Evolutionary conservation across 2,888 invertebrate genomes (phyloP), one percentile per base, ranked within the genome.

Genomic region (Dasysyrphus tricinctus): DNA sequence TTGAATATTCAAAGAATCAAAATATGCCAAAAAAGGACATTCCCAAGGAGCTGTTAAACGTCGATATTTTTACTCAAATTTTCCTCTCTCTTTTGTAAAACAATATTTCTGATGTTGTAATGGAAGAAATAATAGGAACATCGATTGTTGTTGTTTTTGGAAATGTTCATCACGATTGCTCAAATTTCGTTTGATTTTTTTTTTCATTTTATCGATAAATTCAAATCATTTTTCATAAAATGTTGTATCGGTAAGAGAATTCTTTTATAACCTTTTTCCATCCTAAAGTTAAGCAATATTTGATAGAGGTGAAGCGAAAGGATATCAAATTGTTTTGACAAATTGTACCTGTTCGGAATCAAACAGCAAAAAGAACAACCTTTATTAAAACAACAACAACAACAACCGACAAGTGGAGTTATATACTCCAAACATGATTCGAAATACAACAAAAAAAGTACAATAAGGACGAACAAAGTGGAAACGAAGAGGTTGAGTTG

Each of bases 291-390:
- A n/a, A 24, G 16, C 12, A 54, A n/a, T 54, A 29, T 32, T n/a
- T n/a, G 54, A 32, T 54, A 7, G n/a, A 29, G 29, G 51, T 54
- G 16, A 6, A 44, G n/a, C 5, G 19, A 37, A 77, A 70, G 63
- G 80, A 78, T 80, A 70, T 69, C 73, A 74, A 80, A 85, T 85
- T 78, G 80, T 78, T 85, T 85, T 81, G 85, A 85, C 85, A 85
- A 85, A 85, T 85, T 85, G 85, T 85, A 85, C 85, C 85, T 81
- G 85, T 70, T 81, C 56, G 56, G 76, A 76, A 85, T 85, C 80
- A 77, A 85, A 73, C 77, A 78, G 61, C 54, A 57, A 84, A 57
- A 75, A 49, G 57, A 65, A 47, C 29, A 47, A 29, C 29, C 29
- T 32, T 70, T 14, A 16, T 8, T 70, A 75, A 63, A 44, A 19